Base-by-base conservation (phyloP, 2,888 invertebrate genomes). In the Sinohyriopsis cumingii region DNA sequence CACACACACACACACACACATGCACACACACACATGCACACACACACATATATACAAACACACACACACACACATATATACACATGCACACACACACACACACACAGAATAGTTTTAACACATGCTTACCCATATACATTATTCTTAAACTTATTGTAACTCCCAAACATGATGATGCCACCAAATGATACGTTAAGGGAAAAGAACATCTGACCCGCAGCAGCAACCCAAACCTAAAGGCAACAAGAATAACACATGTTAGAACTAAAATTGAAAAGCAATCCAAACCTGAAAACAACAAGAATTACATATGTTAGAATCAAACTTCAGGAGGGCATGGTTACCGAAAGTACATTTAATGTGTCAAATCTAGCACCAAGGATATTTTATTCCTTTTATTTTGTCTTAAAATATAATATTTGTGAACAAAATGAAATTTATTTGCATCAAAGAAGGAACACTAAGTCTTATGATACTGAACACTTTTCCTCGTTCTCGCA, bases 141-240 rank as follows among this genome's bases (percentile, higher is more conserved):
- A 76, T 95, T 95, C 65, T 90, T 90, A 87, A 94, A 95, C 80
- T 92, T 89, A 82, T 91, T 91, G 86, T 91, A 91, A 71, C 91
- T 91, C 76, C 92, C 95, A 90, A 94, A 95, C 65, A 95, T 95
- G 15, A 95, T 93, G 67, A 95, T 91, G 0, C 95, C 94, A 62
- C 95, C 93, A 66, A 95, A 92, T 0, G 95, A 94, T n/a, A 95
- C 93, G 60, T 95, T 94, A 72, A 95, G 94, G 0, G 95, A 95
- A 90, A 95, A 95, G 90, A 95, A 95, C 80, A 95, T 94, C 92
- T 95, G 95, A 3, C 95, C 95, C 0, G 95, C 95, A 1, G 95
- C 95, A 78, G 94, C 94, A 5, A 94, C 94, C 95, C 95, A 95
- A 22, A 95, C 95, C 79, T 92, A 68, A 53, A 67, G 72, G 68